Evolutionary conservation across 2,888 invertebrate species (phyloP), one percentile per base, ranked within the genome.

Genomic region (Drosophila ustulata): DNA sequence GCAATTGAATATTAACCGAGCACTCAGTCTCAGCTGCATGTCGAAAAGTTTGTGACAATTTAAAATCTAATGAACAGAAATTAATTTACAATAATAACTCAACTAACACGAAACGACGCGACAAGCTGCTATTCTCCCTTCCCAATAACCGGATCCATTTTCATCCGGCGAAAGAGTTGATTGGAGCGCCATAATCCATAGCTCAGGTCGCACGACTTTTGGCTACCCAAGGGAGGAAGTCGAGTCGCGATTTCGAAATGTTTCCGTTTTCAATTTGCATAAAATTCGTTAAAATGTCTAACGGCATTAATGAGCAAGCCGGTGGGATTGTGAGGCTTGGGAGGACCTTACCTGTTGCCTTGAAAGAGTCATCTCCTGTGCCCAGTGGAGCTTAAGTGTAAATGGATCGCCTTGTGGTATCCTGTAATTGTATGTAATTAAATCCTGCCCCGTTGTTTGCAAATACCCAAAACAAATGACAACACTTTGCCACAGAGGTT

Each of bases 391-490:
- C 69, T 70, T 46, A 67, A 75, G 71, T 78, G 89, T 87, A 89
- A 91, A 89, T 88, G 86, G 90, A 90, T 90, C 84, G 80, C 77
- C 80, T 83, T 87, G 81, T 83, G 89, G 86, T 86, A 90, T 90
- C 81, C 88, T 75, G 89, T 92, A 92, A 92, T 92, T 91, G 92
- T 90, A 90, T 92, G 90, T 91, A 92, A 92, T 92, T 92, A 92
- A 91, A 92, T 89, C 89, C 84, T 70, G 67, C 66, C 65, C 62
- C 55, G 69, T 52, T 63, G 62, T 66, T 72, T 66, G 53, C 59
- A 62, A 66, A 63, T 56, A 61, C 56, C 52, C 47, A 68, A 73
- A 73, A 70, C 78, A 85, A 80, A 89, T 88, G 89, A 86, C 89
- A 88, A 88, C 86, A 88, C 85, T 86, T 88, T 76, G 66, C 46